Evolutionary conservation across 2,113 vertebrate species (phyloP), one percentile per base, ranked within the genome.

Genomic region (Urocynchramus pylzowi): DNA sequence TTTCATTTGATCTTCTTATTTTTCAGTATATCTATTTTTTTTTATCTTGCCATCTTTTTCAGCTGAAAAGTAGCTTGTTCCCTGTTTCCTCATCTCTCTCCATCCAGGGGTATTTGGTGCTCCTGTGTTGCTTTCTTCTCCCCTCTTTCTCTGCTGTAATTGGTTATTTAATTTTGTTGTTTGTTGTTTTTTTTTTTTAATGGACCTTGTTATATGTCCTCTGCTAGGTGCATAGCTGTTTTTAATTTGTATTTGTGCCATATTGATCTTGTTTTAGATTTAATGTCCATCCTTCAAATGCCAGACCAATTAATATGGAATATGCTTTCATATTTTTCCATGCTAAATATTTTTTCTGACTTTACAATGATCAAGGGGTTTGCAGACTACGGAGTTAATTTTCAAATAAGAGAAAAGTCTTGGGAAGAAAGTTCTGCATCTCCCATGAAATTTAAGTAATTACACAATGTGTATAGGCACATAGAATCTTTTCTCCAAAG

Each of bases 401-500:
- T 75, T 30, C 30, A 75, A 41, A 16, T 49, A n/a, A 49, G 12
- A n/a, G 28, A 4, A 16, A 35, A 30, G 24, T 16, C 10, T 50
- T 85, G 35, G 30, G 24, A 49, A 65, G 16, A 20, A 75, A 35
- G 50, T 57, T 49, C 50, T 42, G 16, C 42, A 16, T 57, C 16
- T 85, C 10, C 35, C 24, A 57, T 75, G 39, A 70, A 37, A 50
- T 81, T 3, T 67, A 70, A 81, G 13, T 67, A 23, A 57, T 53
- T n/a, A 21, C 13, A 56, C 30, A 19, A 23, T 26, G 3, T 47
- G 7, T 61, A 2, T 39, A 20, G 21, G 31, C 19, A 78, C 20
- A 7, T 16, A 7, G 10, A 16, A 10, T 31, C 6, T 37, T 21
- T 11, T 3, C 4, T 28, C 11, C 0, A 3, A 56, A 56, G 37